Base-by-base conservation (phyloP, 2,888 invertebrate species). In the Bimastos eiseni region DNA sequence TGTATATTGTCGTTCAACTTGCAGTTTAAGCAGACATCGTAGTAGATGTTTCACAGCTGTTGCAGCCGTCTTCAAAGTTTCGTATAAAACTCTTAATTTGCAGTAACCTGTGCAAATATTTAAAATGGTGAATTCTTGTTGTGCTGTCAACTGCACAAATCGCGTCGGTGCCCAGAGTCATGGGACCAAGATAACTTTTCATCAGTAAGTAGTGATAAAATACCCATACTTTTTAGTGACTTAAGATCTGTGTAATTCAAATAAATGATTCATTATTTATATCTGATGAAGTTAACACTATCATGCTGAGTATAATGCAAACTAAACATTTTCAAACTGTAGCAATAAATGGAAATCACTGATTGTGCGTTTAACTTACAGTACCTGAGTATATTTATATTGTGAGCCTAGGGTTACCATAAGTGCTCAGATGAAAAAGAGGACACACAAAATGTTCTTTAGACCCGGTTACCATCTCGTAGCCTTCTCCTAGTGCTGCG, bases 101-200 rank as follows among this genome's bases (percentile, higher is more conserved):
- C 55, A 55, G 70, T 70, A 70, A 70, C n/a, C 11, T n/a, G 13
- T 24, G 24, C 6, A n/a, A n/a, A 49, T 24, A 24, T 49, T 17
- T 70, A 70, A n/a, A 30, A 70, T 70, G 70, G 70, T 70, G 70
- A 70, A 70, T n/a, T 70, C 70, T 70, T 70, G 70, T 70, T 70
- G 6, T n/a, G 70, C 70, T 70, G 30, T 70, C 70, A 70, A 70
- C n/a, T 70, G 70, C 70, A 30, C n/a, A 70, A 70, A 70, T 70
- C 70, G 70, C 70, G 70, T 30, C n/a, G 70, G 70, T 30, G 30
- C n/a, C 30, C 8, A 70, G n/a, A 70, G 70, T 70, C 70, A 17
- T 30, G 70, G 13, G n/a, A 11, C 30, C 11, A 70, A 70, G n/a
- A 70, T 70, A 70, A 70, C 70, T n/a, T 70, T 70, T 70, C 70